Percentiles rank a stretch among this genome's conserved stretches.
Evolutionary conservation across 1,140 invertebrate species (phyloP).

Genomic region (Geopemphigus sp.): DNA sequence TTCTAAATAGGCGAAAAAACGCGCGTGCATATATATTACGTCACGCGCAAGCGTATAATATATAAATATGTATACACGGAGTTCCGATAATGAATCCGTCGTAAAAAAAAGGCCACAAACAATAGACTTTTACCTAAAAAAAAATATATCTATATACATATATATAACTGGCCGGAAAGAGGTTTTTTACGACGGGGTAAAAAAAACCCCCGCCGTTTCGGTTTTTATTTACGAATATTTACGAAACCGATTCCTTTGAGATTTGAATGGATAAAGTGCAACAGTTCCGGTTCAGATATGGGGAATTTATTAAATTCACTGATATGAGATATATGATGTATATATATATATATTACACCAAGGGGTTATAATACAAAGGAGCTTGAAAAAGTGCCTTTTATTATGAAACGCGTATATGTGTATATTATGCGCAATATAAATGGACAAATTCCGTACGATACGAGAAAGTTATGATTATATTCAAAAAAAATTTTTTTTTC

Average conservation of each 20-base stretch:
- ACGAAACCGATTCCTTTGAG: conserved; percentile 37
- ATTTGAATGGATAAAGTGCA: conserved; percentile 40
- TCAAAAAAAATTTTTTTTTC: no score
- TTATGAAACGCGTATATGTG: neutral
- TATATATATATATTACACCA: neutral
- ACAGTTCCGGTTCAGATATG: conserved; percentile 23
- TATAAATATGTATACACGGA: neutral
- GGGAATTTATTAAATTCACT: conserved; percentile 31
- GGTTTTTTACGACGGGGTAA: conserved; percentile 27
- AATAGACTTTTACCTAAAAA: conserved; percentile 43
- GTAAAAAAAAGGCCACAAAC: conserved; percentile 44
- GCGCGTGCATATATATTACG: conserved; percentile 15
- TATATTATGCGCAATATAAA: neutral
- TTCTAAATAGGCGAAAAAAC: conserved; percentile 42
- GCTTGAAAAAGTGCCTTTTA: neutral
- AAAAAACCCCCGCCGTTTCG: conserved; percentile 20
- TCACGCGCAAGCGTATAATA: neutral
- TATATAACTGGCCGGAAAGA: neutral
- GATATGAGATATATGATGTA: neutral
- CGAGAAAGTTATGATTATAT: no score
- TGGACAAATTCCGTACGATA: neutral
- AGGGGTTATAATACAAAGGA: conserved; percentile 17
- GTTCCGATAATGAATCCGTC: conserved; percentile 39
- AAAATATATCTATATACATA: neutral
- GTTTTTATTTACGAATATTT: conserved; percentile 45